Evolutionary conservation across 2,113 vertebrate species (phyloP).

Genomic region (Bothrops jararaca): DNA sequence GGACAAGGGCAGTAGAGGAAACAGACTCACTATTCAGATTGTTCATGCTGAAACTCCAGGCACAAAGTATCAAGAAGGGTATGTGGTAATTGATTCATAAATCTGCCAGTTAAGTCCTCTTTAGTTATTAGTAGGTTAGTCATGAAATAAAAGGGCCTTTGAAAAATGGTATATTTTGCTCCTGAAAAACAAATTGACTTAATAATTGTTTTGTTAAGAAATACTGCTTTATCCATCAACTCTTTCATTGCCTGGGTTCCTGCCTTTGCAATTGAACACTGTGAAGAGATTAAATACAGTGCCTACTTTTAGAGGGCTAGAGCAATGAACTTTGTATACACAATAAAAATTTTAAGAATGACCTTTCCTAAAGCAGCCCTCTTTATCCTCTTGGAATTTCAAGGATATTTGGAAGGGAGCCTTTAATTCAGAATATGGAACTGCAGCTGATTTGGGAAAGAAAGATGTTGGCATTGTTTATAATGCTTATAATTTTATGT

Average conservation of each 20-base stretch:
- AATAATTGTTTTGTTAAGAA: conserved; percentile 19
- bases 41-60: conserved; percentile 26
- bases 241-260: background rate
- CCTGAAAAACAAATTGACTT: background rate
- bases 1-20: conserved; percentile 47
- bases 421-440: background rate
- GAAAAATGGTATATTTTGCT: conserved; percentile 5
- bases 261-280: conserved; percentile 27
- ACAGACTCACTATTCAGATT: conserved; percentile 48
- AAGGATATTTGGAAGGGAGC: background rate
- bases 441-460: too few relatives aligned
- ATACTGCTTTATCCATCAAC: conserved; percentile 7
- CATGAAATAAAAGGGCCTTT: conserved; percentile 2
- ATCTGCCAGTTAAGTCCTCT: conserved; percentile 54
- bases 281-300: background rate
- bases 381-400: background rate
- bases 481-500: background rate
- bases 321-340: background rate
- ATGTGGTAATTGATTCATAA: conserved; percentile 55
- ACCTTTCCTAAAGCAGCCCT: background rate
- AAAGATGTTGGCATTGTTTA: background rate
- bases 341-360: background rate
- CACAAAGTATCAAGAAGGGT: conserved; percentile 39
- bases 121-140: conserved; percentile 31
- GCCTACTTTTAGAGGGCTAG: background rate